Base-by-base conservation (phyloP, 2,797 vertebrate genomes). In the Artibeus lituratus region DNA sequence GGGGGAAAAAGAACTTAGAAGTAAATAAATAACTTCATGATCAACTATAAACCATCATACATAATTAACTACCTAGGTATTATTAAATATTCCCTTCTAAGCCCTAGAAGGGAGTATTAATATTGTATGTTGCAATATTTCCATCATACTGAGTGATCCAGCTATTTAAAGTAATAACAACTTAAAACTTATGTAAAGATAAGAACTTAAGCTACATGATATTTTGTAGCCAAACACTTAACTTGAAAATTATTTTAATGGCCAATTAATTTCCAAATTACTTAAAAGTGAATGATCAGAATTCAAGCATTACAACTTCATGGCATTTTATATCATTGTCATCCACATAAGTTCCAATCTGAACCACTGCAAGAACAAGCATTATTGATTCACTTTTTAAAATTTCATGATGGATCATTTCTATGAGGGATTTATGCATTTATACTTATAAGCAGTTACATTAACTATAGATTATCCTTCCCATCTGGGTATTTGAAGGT, bases 61-160 rank as follows among this genome's bases (percentile, higher is more conserved):
- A 37, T 92, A 84, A 59, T 94, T 84, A 89, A 44, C 5, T 14
- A 97, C 73, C 72, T 87, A 93, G 26, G 37, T 78, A 92, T 29
- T 93, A 0, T 70, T 92, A 95, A 10, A 95, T 32, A 65, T 11
- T 74, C 47, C 44, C 70, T 96, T 91, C 2, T 87, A 91, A 90
- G 21, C 26, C 87, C 83, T n/a, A 26, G 59, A 96, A 90, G 24
- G 22, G 77, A 70, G 80, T 74, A 80, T 87, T 94, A 91, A 73
- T 53, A 89, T 14, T 78, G 5, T 6, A 89, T 91, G 74, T 73
- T 80, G 11, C 78, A 94, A 37, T 57, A 97, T 59, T 92, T 67
- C 70, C 16, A 89, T 35, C 81, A 73, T 35, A 90, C 4, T n/a
- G 24, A 83, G 39, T 16, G 29, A 89, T 39, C 21, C 9, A 55